Percentiles rank a stretch among this genome's conserved stretches.
Conservation (phyloP, 2,113 vertebrate species). For the Hyperoodon ampullatus region DNA sequence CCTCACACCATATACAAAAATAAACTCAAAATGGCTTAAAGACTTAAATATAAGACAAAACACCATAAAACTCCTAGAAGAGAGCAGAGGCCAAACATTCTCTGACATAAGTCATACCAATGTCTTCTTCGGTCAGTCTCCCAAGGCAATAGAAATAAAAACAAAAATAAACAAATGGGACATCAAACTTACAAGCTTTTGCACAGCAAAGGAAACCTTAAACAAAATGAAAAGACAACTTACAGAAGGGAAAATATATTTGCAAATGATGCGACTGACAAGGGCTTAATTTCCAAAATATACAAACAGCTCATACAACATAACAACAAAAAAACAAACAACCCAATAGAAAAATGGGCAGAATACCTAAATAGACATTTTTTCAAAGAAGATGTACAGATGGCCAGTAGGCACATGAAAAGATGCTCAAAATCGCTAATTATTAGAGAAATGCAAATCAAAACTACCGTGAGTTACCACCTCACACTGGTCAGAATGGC, state of each 20-base stretch:
- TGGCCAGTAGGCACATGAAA: not conserved
- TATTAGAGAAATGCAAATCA: not conserved
- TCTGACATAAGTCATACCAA: not conserved
- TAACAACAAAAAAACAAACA: not conserved
- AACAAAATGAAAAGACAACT: not conserved
- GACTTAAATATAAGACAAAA: not conserved
- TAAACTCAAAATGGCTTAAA: not conserved
- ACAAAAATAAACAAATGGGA: not conserved
- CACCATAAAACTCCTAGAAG: not conserved
- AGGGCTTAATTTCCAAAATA: not conserved
- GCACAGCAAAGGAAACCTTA: not conserved
- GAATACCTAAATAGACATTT: not conserved
- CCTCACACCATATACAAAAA: not conserved
- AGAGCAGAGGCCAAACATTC: not conserved
- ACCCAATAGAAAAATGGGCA: not conserved
- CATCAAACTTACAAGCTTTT: not conserved
- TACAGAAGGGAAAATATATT: not conserved
- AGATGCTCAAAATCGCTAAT: not conserved
- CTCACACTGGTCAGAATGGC: not conserved
- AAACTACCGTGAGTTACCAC: not conserved
- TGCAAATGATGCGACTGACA: not conserved
- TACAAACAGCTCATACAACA: not conserved
- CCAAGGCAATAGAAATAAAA: not conserved
- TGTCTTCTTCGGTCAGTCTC: not conserved
- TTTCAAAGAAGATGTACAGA: not conserved